These are phyloP conservation scores for Drosophila hydei DNA, from an alignment of 1,140 invertebrate species.

Conservation along the genomic window DNA sequence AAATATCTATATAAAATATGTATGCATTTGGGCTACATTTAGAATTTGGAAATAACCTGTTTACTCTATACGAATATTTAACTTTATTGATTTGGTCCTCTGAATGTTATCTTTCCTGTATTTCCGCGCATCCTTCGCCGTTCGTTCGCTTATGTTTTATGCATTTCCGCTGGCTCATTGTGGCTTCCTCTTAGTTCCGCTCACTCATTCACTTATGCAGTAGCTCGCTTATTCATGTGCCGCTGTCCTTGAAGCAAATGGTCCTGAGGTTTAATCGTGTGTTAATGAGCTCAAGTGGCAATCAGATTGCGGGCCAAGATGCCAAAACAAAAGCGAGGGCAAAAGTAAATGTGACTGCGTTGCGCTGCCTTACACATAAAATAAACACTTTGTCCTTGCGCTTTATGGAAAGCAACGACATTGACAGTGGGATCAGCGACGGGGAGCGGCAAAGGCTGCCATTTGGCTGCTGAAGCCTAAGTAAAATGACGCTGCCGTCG, in stretches of 20 bases:
- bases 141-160: slow-evolving; percentile 53
- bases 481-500: slow-evolving; percentile 2
- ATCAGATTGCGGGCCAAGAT: slow-evolving; percentile 71
- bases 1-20: too few relatives aligned
- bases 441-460: slow-evolving; percentile 36
- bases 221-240: slow-evolving; percentile 23
- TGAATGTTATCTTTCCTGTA: not conserved
- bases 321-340: slow-evolving; percentile 34
- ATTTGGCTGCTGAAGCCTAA: slow-evolving; percentile 14
- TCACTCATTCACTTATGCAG: slow-evolving; percentile 64
- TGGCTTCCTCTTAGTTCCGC: slow-evolving; percentile 42
- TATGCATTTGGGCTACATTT: too few relatives aligned
- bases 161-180: slow-evolving; percentile 40
- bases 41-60: too few relatives aligned
- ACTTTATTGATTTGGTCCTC: slow-evolving; percentile 51
- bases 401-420: slow-evolving; percentile 12
- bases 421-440: not conserved
- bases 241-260: slow-evolving; percentile 57
- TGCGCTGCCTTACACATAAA: slow-evolving; percentile 54
- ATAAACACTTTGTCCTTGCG: slow-evolving; percentile 75
- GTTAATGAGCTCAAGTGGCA: slow-evolving; percentile 79
- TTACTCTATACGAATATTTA: too few relatives aligned
- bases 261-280: slow-evolving; percentile 76
- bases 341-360: slow-evolving; percentile 10
- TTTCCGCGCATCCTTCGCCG: not conserved